Conservation (phyloP, 2,888 invertebrate species). For the Agrilus biguttatus region DNA sequence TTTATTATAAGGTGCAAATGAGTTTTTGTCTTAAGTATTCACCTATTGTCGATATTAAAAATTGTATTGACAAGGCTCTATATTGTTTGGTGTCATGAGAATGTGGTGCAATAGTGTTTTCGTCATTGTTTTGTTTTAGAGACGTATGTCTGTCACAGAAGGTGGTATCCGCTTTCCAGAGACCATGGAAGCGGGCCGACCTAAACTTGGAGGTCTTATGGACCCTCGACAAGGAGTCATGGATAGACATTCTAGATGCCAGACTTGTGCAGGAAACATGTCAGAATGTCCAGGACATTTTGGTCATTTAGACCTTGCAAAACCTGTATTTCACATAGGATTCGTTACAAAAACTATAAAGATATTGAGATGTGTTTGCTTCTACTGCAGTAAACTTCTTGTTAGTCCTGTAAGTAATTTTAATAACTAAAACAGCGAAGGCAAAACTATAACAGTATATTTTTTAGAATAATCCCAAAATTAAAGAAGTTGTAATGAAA, state of each 20-base stretch:
- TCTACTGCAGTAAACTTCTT: slow-evolving; percentile 94
- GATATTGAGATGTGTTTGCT: slow-evolving; percentile 95
- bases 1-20: too few relatives aligned
- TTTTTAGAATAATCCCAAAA: slow-evolving; percentile 73
- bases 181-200: slow-evolving; percentile 96
- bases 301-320: slow-evolving; percentile 95
- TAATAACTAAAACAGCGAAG: background rate
- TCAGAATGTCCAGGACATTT: slow-evolving; percentile 99
- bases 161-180: slow-evolving; percentile 94
- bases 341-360: slow-evolving; percentile 96
- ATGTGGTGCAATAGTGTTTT: too few relatives aligned
- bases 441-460: slow-evolving; percentile 1
- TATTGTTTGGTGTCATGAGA: too few relatives aligned
- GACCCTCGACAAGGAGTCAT: slow-evolving; percentile 98
- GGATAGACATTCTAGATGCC: slow-evolving; percentile 83
- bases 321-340: slow-evolving; percentile 97
- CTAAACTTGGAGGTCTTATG: slow-evolving; percentile 97
- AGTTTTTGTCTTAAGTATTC: too few relatives aligned
- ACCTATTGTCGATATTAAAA: too few relatives aligned
- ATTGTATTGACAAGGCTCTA: too few relatives aligned
- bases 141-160: slow-evolving; percentile 95
- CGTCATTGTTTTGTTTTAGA: slow-evolving; percentile 37
- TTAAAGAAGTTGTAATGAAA: slow-evolving; percentile 88
- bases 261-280: slow-evolving; percentile 95
- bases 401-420: slow-evolving; percentile 73